A percentile compares a stretch with the other conserved stretches of the same genome.
phyloP scores from a whole-genome alignment of 2,113 vertebrate species.

The Eira barbara region DNA sequence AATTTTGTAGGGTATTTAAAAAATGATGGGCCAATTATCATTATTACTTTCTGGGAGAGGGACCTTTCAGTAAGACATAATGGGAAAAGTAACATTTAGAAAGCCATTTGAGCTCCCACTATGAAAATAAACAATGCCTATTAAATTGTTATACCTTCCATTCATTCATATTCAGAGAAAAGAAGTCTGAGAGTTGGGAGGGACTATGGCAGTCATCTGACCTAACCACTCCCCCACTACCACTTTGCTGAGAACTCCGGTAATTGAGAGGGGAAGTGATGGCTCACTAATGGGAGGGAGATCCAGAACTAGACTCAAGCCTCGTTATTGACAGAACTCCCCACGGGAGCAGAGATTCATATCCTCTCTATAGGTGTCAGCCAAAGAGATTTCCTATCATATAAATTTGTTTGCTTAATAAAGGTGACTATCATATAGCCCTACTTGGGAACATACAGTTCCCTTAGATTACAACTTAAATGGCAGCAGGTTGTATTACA shows the following conservation, averaged over 20 bases:
- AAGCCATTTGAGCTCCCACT: neutral
- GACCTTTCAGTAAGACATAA: neutral
- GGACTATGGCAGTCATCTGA: neutral
- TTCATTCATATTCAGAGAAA: neutral
- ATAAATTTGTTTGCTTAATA: neutral
- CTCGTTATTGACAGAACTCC: neutral
- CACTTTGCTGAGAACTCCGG: neutral
- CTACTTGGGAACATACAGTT: neutral
- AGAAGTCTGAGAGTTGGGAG: neutral
- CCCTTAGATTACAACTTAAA: neutral
- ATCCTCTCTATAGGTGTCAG: neutral
- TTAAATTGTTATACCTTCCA: neutral
- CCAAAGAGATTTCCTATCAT: neutral
- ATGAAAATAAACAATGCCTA: neutral
- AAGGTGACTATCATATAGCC: neutral
- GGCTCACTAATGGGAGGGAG: neutral
- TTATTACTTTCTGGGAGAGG: neutral
- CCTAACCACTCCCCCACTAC: neutral
- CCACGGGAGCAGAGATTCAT: neutral
- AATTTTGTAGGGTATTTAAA: neutral
- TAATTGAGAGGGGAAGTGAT: neutral
- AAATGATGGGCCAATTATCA: conserved; percentile 1
- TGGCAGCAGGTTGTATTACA: neutral
- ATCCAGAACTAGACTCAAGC: neutral
- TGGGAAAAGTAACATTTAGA: conserved; percentile 14